Evolutionary conservation across 2,113 vertebrate species (phyloP).

Genomic region (Amblyornis subalaris): DNA sequence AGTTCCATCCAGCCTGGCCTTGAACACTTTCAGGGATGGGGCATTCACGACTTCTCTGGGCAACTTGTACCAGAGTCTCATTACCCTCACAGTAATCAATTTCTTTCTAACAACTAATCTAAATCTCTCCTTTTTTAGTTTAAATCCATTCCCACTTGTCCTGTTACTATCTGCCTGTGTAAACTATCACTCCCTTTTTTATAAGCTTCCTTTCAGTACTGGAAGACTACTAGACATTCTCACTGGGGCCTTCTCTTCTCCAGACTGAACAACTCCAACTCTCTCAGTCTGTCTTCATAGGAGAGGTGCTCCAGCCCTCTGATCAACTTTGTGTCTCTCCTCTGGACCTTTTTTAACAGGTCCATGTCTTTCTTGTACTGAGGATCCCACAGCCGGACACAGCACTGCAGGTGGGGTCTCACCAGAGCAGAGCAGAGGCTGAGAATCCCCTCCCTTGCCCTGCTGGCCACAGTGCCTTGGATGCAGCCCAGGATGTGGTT

Average conservation of each 20-base stretch:
- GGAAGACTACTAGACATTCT: background rate
- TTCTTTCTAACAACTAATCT: background rate
- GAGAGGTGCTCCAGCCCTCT: background rate
- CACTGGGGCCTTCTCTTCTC: background rate
- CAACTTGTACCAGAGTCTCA: background rate
- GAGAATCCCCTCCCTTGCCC: background rate
- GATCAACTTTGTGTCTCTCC: background rate
- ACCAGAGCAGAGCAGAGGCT: background rate
- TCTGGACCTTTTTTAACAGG: background rate
- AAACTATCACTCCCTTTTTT: background rate
- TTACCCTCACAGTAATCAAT: background rate
- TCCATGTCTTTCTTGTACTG: too few species aligned
- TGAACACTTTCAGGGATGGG: background rate
- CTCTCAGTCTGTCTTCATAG: background rate
- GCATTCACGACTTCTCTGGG: background rate
- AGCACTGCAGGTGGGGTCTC: background rate
- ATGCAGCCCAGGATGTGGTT: background rate
- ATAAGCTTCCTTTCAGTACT: background rate
- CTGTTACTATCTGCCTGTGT: background rate
- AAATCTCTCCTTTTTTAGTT: background rate
- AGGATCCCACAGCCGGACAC: fast-evolving
- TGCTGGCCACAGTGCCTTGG: background rate
- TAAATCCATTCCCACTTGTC: background rate
- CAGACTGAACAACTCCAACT: background rate
- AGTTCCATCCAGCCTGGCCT: background rate